A percentile compares a stretch with the other conserved stretches of the same genome.
These are phyloP conservation scores for Agrotis ipsilon DNA, from an alignment of 2,888 invertebrate genomes.

Conservation along the genomic window DNA sequence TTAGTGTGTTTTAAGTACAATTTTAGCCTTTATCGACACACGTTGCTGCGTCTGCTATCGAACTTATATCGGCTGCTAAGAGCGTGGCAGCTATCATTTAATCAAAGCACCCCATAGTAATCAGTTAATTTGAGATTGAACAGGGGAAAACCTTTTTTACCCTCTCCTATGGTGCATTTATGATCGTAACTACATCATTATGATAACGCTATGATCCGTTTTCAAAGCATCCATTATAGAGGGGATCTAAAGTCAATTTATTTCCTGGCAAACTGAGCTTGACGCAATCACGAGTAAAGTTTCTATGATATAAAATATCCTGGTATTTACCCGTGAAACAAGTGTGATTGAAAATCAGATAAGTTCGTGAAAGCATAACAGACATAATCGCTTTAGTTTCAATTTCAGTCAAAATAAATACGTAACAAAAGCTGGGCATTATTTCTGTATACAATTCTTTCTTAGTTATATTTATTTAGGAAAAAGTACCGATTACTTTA, in stretches of 20 bases:
- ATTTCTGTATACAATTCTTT: no score
- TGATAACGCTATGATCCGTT: slow-evolving; percentile 33
- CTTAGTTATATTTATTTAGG: no score
- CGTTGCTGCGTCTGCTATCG: no score
- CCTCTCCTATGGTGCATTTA: slow-evolving; percentile 7
- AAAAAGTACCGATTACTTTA: no score
- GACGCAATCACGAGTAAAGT: no score
- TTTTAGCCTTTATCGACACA: background rate
- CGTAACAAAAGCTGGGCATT: no score
- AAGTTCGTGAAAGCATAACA: background rate
- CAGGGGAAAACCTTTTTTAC: background rate
- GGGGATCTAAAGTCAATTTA: slow-evolving; percentile 20
- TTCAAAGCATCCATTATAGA: background rate
- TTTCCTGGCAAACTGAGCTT: background rate
- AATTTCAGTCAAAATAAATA: background rate
- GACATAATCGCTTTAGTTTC: background rate
- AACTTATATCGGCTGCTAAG: background rate
- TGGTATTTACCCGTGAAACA: background rate
- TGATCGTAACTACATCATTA: slow-evolving; percentile 31
- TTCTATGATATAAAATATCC: background rate
- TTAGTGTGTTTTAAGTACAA: no score
- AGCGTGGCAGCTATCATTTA: background rate
- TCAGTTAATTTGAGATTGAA: slow-evolving; percentile 26
- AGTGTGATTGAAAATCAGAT: background rate
- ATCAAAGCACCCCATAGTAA: slow-evolving; percentile 21